Conservation (phyloP, 2,797 vertebrate genomes). For the Catamblyrhynchus diadema region DNA sequence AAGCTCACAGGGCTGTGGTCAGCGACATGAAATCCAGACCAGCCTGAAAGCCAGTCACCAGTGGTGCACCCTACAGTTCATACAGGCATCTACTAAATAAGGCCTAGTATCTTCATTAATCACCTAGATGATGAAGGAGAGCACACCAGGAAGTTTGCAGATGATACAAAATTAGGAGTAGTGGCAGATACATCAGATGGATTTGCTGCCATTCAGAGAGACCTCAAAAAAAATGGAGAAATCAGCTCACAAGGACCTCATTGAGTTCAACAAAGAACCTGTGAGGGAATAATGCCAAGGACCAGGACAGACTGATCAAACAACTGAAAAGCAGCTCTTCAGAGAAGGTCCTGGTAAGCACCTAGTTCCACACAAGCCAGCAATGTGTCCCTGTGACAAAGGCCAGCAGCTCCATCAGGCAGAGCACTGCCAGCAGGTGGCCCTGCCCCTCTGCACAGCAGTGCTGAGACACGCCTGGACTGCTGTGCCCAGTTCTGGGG, state of each 20-base stretch:
- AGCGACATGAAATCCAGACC: not conserved
- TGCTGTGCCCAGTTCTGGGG: not conserved
- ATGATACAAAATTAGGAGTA: not conserved
- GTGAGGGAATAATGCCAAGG: not conserved
- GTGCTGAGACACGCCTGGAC: not conserved
- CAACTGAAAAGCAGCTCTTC: not conserved
- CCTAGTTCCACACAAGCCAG: not conserved
- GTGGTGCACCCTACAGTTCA: not conserved
- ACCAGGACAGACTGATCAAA: not conserved
- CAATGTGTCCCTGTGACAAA: not conserved
- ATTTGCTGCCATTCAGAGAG: not conserved
- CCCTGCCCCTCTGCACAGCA: not conserved
- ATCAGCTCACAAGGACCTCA: fast-evolving
- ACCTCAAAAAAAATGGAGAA: not conserved
- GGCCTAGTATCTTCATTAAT: not conserved
- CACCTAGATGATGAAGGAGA: not conserved
- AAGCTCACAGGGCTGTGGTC: not conserved
- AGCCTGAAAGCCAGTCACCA: not conserved
- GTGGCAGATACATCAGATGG: not conserved
- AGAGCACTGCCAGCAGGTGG: not conserved
- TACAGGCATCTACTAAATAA: not conserved
- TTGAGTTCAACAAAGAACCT: not conserved
- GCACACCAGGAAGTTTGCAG: not conserved
- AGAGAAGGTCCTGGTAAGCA: not conserved
- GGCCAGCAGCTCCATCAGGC: not conserved